Evolutionary conservation across 1,140 invertebrate genomes (phyloP), one percentile per base, ranked within the genome.

Genomic region (Aphaenogaster floridana): DNA sequence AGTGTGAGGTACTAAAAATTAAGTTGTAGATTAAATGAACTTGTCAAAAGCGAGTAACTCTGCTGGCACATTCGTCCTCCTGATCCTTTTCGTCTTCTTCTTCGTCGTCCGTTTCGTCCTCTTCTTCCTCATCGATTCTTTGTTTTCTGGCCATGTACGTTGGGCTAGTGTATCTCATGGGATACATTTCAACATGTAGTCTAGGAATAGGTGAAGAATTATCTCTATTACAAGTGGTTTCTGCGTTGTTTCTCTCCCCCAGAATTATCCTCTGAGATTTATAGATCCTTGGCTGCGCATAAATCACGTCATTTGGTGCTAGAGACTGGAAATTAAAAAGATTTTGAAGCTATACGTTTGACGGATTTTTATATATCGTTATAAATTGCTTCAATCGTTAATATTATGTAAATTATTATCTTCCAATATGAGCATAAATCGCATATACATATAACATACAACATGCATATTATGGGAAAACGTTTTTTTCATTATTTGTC

Each of bases 61-160:
- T 93, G 9, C 87, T 90, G n/a, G 89, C 61, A 39, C 88, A 74
- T 13, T 93, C 52, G 28, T 72, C 83, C 15, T 91, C 87, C 61
- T 94, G 93, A 28, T 94, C 87, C 17, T 95, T 94, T 48, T 88
- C 77, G 45, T 94, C 94, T 0, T 94, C 94, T 0, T 91, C 88
- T 36, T 95, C 94, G 13, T 92, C 86, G 13, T 92, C 86, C 4
- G 92, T 86, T 13, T 93, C 89, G 9, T 91, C 86, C 66, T 94
- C 95, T n/a, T 94, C 89, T 39, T 95, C 94, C 15, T 95, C 93
- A 21, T 87, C 74, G 72, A 95, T 95, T 3, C 93, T 94, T 1
- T 90, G 87, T 45, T 95, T 93, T 1, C 91, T 91, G 5, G 92
- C 90, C 48, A 91, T 87, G n/a, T 94, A 63, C 54, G 84, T 94